Evolutionary conservation across 2,113 vertebrate genomes (phyloP).

Genomic region (Oryzias curvinotus): DNA sequence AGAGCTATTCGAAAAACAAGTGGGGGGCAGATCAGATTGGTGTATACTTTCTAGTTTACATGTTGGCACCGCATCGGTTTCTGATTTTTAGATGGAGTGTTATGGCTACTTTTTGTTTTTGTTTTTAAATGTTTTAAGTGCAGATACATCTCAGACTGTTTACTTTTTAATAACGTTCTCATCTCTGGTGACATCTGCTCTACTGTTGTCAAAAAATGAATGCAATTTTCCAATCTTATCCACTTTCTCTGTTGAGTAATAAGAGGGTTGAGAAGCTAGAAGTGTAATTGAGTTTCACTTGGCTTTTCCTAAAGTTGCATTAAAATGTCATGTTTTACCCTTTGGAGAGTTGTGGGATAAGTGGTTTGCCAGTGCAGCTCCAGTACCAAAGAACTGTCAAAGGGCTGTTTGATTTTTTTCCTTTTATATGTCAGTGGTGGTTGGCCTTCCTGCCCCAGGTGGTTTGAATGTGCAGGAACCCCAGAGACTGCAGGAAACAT

Average conservation of each 20-base stretch:
- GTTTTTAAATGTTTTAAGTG: no score
- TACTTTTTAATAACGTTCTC: constrained; percentile 20
- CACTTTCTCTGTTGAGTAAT: constrained; percentile 5
- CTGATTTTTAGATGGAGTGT: no score
- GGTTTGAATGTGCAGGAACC: constrained; percentile 17
- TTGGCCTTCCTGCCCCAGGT: constrained; percentile 26
- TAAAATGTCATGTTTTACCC: constrained; percentile 35
- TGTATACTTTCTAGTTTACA: no score
- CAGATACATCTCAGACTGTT: not conserved
- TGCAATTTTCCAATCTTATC: constrained; percentile 8
- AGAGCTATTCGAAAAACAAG: no score
- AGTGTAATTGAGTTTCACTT: constrained; percentile 19
- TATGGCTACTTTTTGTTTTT: no score
- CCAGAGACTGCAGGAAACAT: constrained; percentile 28
- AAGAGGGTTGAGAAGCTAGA: not conserved
- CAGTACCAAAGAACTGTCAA: constrained; percentile 23
- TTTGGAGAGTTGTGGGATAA: constrained; percentile 18
- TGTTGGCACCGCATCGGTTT: no score
- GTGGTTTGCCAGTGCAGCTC: constrained; percentile 17
- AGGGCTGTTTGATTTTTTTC: constrained; percentile 51
- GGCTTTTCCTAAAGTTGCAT: constrained; percentile 26
- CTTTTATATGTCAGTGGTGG: constrained; percentile 29
- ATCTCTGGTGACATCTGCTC: not conserved
- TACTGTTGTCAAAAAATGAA: constrained; percentile 5
- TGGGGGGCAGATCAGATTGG: no score